Evolutionary conservation across 2,888 invertebrate genomes (phyloP).

Genomic region (Agrotis clavis): DNA sequence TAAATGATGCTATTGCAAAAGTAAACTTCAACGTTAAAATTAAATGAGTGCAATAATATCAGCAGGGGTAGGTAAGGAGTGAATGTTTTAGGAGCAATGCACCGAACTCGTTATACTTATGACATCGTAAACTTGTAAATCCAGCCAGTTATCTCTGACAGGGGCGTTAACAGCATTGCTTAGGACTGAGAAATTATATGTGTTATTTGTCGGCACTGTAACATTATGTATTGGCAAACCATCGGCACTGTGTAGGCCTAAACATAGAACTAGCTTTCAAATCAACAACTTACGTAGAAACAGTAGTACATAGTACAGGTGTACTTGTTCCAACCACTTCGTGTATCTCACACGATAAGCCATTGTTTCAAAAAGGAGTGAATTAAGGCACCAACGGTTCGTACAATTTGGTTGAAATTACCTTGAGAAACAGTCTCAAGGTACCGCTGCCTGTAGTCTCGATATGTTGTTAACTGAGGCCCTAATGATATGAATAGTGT

Average conservation of each 20-base stretch:
- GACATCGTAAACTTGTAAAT: constrained; percentile 68
- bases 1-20: constrained; percentile 54
- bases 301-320: constrained; percentile 5
- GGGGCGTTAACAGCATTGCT: constrained; percentile 69
- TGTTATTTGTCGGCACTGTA: constrained; percentile 46
- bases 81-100: constrained; percentile 57
- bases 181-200: constrained; percentile 51
- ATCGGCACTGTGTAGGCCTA: constrained; percentile 23
- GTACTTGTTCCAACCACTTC: constrained; percentile 13
- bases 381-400: constrained; percentile 40
- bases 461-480: constrained; percentile 50
- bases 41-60: constrained; percentile 56
- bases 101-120: constrained; percentile 67
- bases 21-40: constrained; percentile 35
- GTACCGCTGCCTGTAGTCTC: constrained; percentile 53
- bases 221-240: constrained; percentile 53
- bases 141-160: constrained; percentile 72
- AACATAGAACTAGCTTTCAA: constrained; percentile 44
- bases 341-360: constrained; percentile 31
- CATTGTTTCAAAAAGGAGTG: constrained; percentile 44
- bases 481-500: constrained; percentile 61
- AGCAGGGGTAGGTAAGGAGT: constrained; percentile 38
- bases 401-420: constrained; percentile 46
- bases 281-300: constrained; percentile 24
- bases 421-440: constrained; percentile 57